These are phyloP conservation scores for Resseliella maxima DNA, from an alignment of 2,888 invertebrate genomes.

Conservation along the genomic window DNA sequence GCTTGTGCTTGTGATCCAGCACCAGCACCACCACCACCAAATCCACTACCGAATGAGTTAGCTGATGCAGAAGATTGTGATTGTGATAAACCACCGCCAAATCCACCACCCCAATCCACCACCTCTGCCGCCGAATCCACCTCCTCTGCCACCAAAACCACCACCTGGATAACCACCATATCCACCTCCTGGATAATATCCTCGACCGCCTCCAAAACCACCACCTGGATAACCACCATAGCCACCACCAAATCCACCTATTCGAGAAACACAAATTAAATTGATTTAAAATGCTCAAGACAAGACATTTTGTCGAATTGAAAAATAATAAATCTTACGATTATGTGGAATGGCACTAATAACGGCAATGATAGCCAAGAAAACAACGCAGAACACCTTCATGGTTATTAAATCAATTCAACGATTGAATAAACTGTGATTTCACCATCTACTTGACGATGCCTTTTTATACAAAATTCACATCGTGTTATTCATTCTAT, in stretches of 20 bases:
- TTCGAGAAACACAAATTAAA: not conserved
- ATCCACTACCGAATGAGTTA: no score
- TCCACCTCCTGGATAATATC: conserved; percentile 2
- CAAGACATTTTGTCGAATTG: no score
- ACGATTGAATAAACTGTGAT: not conserved
- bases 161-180: conserved; percentile 53
- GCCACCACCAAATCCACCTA: conserved; percentile 55
- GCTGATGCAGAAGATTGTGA: no score
- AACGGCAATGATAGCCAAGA: not conserved
- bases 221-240: conserved; percentile 41
- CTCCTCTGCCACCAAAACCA: no score
- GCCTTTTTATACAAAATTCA: not conserved
- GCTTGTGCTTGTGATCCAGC: not conserved
- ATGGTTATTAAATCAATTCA: not conserved
- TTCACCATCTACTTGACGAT: not conserved
- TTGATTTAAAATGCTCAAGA: not conserved
- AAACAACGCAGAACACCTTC: conserved; percentile 24
- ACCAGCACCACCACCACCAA: no score
- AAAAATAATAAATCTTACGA: not conserved
- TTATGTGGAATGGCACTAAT: not conserved
- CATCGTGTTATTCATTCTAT: not conserved
- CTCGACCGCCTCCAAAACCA: conserved; percentile 4
- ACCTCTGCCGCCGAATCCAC: no score
- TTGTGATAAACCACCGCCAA: no score
- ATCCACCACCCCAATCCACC: no score